phyloP scores from a whole-genome alignment of 92 coral and sea anemone genomes.

The Parazoanthus swiftii region DNA sequence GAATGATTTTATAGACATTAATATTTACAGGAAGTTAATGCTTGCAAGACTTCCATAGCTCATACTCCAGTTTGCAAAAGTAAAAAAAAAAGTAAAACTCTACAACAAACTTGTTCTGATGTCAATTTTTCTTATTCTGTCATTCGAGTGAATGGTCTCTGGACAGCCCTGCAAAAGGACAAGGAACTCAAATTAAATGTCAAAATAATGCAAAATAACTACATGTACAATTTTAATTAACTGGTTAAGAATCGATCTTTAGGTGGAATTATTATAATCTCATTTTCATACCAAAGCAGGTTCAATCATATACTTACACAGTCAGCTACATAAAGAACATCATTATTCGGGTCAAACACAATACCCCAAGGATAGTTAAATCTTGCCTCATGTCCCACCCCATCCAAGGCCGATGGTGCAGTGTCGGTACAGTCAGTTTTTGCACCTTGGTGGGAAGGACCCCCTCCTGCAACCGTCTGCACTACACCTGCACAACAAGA shows the following conservation, averaged over 20 bases:
- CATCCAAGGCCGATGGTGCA: constrained; percentile 55
- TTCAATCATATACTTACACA: constrained; percentile 65
- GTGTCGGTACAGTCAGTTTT: constrained; percentile 66
- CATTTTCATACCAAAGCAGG: neutral
- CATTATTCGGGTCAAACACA: constrained; percentile 53
- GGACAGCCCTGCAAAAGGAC: constrained; percentile 63
- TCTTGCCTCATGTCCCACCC: constrained; percentile 67
- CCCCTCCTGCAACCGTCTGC: constrained; percentile 81
- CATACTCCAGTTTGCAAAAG: no score
- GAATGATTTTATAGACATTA: no score
- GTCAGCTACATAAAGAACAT: constrained; percentile 68
- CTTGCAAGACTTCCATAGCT: no score
- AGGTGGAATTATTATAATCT: neutral
- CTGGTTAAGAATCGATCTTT: neutral
- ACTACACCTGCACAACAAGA: constrained; percentile 57
- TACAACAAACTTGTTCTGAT: constrained; percentile 5
- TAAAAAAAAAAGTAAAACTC: neutral
- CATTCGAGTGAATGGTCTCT: constrained; percentile 53
- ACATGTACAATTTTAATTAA: no score
- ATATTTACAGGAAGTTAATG: no score
- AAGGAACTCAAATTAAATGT: neutral
- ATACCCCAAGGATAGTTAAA: constrained; percentile 92
- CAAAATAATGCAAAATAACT: neutral
- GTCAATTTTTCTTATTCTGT: constrained; percentile 71
- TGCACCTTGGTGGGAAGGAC: constrained; percentile 65